A percentile compares a stretch with the other conserved stretches of the same genome.
Evolutionary conservation across 2,113 vertebrate species (phyloP).

Genomic region (Ophthalmolycus amberensis): DNA sequence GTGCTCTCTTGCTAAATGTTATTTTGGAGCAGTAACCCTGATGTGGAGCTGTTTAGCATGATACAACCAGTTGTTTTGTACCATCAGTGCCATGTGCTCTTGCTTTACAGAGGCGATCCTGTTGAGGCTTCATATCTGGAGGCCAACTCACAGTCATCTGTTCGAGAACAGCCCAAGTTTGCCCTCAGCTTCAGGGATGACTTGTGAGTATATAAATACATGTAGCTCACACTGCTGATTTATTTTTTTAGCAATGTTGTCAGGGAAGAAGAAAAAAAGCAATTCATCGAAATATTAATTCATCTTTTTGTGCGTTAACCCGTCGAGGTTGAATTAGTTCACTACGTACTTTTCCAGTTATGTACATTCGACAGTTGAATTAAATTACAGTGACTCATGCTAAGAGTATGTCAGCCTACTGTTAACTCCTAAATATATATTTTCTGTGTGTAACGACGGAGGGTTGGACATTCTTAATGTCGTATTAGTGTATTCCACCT

Average conservation of each 20-base stretch:
- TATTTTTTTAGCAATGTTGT: background rate
- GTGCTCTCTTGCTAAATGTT: background rate
- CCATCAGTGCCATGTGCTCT: background rate
- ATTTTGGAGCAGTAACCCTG: background rate
- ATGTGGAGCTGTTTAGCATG: background rate
- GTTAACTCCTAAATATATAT: background rate
- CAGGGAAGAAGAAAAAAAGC: background rate
- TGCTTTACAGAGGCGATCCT: conserved; percentile 80
- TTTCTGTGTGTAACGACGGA: background rate
- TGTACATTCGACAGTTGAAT: background rate
- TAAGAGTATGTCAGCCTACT: background rate
- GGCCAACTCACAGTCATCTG: conserved; percentile 59
- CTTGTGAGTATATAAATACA: conserved; percentile 83
- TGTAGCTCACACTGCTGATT: background rate
- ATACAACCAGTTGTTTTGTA: background rate
- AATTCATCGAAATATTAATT: background rate
- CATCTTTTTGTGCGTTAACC: background rate
- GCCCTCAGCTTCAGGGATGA: conserved; percentile 87
- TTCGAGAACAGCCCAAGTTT: conserved; percentile 79
- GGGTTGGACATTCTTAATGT: background rate
- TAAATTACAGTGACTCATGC: background rate
- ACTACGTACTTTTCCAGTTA: background rate
- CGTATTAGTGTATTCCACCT: background rate
- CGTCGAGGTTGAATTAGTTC: background rate
- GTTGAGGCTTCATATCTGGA: conserved; percentile 88